A percentile compares a stretch with the other conserved stretches of the same genome.
phyloP scores from a whole-genome alignment of 1,140 invertebrate species.

The Xylocopa sonorina region DNA sequence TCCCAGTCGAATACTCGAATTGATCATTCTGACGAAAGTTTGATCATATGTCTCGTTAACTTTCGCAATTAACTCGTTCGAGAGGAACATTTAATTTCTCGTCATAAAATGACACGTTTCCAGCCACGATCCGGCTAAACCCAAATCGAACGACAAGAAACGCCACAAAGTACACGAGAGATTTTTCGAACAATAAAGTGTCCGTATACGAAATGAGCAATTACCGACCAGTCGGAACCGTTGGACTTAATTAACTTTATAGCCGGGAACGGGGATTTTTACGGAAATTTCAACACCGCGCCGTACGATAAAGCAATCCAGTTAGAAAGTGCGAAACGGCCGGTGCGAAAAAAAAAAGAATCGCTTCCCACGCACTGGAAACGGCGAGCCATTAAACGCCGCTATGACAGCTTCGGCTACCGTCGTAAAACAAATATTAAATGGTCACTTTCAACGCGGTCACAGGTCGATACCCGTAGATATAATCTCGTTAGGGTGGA shows the following conservation, averaged over 20 bases:
- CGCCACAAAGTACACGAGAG: no score
- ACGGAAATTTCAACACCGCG: neutral
- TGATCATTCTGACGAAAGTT: no score
- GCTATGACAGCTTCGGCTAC: constrained; percentile 6
- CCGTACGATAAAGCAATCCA: neutral
- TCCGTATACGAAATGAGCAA: neutral
- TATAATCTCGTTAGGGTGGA: neutral
- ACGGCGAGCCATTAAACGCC: constrained; percentile 10
- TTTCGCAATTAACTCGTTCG: no score
- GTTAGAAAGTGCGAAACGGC: constrained; percentile 11
- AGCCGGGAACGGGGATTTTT: neutral
- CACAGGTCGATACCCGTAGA: constrained; percentile 6
- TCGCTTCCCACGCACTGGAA: constrained; percentile 25
- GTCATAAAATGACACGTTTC: neutral
- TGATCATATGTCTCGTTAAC: no score
- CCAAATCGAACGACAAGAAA: no score
- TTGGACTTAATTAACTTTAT: neutral
- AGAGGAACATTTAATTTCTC: no score
- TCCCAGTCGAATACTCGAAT: no score
- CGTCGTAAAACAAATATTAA: constrained; percentile 26
- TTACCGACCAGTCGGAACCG: neutral
- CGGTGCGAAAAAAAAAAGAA: neutral
- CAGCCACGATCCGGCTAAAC: no score
- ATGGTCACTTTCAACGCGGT: constrained; percentile 22
- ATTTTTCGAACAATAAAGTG: neutral